A percentile compares a stretch with the other conserved stretches of the same genome.
Conservation (phyloP, 2,797 vertebrate genomes). For the Podarcis lilfordi region DNA sequence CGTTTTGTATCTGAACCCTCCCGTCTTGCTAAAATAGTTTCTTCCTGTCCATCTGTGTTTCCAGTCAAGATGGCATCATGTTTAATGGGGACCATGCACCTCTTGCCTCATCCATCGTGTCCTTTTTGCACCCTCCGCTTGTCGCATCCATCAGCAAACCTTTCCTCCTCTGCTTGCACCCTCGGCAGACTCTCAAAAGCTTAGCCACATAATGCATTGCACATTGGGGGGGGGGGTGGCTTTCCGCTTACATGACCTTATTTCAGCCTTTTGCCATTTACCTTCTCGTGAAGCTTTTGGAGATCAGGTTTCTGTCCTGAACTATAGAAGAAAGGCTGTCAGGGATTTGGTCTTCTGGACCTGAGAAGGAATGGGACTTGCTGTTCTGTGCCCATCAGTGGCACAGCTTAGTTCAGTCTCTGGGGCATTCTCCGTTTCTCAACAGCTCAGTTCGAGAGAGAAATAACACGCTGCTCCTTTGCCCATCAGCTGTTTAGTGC, state of each 20-base stretch:
- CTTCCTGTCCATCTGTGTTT: conserved; percentile 5
- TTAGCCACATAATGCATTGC: background rate
- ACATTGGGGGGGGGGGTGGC: background rate
- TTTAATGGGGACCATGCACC: conserved; percentile 32
- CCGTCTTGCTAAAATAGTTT: background rate
- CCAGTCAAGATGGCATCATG: background rate
- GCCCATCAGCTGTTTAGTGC: background rate
- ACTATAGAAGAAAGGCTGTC: background rate
- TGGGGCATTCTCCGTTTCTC: background rate
- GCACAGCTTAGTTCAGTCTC: background rate
- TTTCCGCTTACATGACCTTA: background rate
- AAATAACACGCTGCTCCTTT: background rate
- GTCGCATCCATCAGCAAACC: background rate
- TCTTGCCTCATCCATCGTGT: background rate
- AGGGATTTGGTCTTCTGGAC: background rate
- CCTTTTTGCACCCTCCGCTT: background rate
- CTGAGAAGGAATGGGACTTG: background rate
- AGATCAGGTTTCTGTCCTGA: conserved; percentile 19
- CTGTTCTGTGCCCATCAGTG: background rate
- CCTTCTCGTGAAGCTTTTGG: background rate
- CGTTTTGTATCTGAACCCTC: background rate
- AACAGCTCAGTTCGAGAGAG: background rate
- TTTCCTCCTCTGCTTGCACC: background rate
- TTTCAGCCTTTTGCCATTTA: background rate
- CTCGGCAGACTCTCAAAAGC: background rate